Conservation (phyloP, 2,888 invertebrate genomes). For the Leptothorax acervorum region DNA sequence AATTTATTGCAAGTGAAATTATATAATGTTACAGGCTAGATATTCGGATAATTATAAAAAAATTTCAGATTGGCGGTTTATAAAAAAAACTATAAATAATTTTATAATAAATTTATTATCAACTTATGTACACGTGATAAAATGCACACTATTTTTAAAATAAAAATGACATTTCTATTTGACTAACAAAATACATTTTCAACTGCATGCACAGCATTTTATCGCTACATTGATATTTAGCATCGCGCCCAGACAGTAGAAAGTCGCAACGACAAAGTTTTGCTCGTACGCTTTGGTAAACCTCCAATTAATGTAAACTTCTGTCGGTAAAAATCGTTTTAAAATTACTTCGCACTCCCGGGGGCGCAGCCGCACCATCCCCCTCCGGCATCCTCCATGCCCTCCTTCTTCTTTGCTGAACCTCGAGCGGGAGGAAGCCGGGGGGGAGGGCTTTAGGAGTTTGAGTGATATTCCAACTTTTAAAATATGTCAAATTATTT, state of each 20-base stretch:
- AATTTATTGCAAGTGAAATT: not conserved
- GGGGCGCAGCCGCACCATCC: constrained; percentile 48
- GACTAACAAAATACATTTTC: not conserved
- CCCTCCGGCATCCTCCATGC: constrained; percentile 57
- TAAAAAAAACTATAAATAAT: not conserved
- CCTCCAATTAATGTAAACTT: constrained; percentile 81
- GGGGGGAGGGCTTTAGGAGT: constrained; percentile 77
- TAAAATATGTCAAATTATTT: constrained; percentile 85
- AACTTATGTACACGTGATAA: not conserved
- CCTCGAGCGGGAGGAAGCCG: constrained; percentile 66
- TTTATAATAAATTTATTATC: not conserved
- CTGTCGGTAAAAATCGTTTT: constrained; percentile 80
- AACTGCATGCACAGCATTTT: not conserved
- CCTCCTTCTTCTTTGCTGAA: constrained; percentile 70
- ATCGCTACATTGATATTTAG: constrained; percentile 14
- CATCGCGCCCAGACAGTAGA: not conserved
- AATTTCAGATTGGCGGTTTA: not conserved
- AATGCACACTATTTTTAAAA: not conserved
- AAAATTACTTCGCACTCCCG: constrained; percentile 78
- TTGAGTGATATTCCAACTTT: constrained; percentile 83
- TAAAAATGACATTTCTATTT: not conserved
- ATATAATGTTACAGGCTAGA: not conserved
- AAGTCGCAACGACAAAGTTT: constrained; percentile 26
- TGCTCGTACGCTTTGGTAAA: constrained; percentile 69
- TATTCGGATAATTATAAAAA: not conserved